Percentiles rank a stretch among this genome's conserved stretches.
Conservation (phyloP, 2,113 vertebrate species). For the Callorhinus ursinus region DNA sequence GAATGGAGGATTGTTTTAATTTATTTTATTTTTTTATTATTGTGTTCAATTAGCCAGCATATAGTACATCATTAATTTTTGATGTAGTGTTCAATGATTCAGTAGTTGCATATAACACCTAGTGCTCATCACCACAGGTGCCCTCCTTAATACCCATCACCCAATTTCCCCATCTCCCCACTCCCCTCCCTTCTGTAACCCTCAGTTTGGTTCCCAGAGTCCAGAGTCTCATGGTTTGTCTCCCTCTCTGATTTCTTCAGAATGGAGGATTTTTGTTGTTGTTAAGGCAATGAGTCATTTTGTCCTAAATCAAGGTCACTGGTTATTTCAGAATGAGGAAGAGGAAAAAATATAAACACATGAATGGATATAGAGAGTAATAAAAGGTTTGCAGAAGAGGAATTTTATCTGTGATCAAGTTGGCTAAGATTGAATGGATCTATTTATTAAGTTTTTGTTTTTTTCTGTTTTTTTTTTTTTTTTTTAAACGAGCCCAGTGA, state of each 20-base stretch:
- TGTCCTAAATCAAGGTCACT: constrained; percentile 6
- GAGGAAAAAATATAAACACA: neutral
- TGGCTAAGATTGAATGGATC: neutral
- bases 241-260: too few relatives aligned
- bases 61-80: too few relatives aligned
- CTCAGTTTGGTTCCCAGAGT: too few relatives aligned
- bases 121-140: too few relatives aligned
- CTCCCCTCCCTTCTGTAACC: too few relatives aligned
- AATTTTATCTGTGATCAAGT: neutral
- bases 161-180: too few relatives aligned
- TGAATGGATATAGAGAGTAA: neutral
- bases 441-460: neutral
- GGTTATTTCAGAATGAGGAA: constrained; percentile 7
- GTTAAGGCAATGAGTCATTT: neutral
- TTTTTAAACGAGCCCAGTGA: neutral
- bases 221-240: too few relatives aligned
- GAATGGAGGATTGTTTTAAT: neutral
- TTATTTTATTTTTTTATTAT: too few relatives aligned
- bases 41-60: too few relatives aligned
- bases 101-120: too few relatives aligned
- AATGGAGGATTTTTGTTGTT: neutral
- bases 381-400: neutral
- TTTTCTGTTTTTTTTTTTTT: neutral
- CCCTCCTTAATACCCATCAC: too few relatives aligned
- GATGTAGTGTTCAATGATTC: too few relatives aligned